Conservation (phyloP, 1,140 invertebrate species). For the Marisa cornuarietis region DNA sequence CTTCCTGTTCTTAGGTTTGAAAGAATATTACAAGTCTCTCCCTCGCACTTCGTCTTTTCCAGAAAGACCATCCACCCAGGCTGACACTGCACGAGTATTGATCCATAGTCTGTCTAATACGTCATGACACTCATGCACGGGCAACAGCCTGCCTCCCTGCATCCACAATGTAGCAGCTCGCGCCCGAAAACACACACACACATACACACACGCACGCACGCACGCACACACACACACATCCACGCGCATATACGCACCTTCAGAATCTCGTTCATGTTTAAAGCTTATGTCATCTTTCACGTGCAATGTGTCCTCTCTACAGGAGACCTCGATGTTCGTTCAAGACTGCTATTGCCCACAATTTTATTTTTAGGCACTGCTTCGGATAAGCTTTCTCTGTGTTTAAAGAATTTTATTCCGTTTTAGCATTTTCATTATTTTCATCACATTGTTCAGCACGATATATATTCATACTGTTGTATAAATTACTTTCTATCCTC, state of each 20-base stretch:
- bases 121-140: background rate
- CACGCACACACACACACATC: no score
- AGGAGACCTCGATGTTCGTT: no score
- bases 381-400: no score
- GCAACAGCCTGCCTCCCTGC: background rate
- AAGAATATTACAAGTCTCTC: background rate
- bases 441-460: no score
- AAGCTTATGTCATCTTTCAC: no score
- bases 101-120: background rate
- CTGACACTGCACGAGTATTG: background rate
- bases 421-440: no score
- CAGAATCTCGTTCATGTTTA: background rate
- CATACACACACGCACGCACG: background rate
- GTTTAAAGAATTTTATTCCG: no score
- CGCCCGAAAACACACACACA: background rate
- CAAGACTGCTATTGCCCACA: no score
- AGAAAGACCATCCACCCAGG: background rate
- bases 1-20: background rate
- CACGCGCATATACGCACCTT: background rate
- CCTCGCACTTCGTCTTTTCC: background rate
- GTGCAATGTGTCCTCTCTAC: no score
- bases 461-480: no score
- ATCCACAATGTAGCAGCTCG: background rate
- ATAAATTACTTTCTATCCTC: no score
- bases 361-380: no score